A percentile compares a stretch with the other conserved stretches of the same genome.
Conservation (phyloP, 2,113 vertebrate species). For the Pomatostomus ruficeps region DNA sequence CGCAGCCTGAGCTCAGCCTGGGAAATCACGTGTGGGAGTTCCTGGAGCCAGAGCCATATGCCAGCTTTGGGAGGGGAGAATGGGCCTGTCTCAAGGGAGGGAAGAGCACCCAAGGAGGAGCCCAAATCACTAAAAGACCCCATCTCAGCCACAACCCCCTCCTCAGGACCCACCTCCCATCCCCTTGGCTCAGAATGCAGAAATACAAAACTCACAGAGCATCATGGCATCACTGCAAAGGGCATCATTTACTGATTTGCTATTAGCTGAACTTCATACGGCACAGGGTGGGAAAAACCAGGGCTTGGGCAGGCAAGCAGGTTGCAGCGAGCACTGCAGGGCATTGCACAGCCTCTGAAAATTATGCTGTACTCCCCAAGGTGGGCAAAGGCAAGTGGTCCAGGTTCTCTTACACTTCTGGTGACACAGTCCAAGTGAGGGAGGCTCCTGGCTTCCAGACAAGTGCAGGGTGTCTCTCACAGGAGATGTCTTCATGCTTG, state of each 20-base stretch:
- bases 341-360: neutral
- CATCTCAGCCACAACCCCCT: neutral
- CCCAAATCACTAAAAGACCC: neutral
- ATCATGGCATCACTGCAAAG: neutral
- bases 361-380: neutral
- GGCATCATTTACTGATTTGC: neutral
- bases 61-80: neutral
- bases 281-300: neutral
- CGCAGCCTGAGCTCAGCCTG: neutral
- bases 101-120: neutral
- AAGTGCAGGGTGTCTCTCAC: neutral
- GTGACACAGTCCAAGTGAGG: neutral
- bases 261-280: neutral
- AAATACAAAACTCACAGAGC: neutral
- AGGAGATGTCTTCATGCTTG: neutral
- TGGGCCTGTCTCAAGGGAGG: neutral
- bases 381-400: neutral
- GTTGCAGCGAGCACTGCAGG: neutral
- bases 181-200: neutral
- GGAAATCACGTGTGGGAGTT: neutral
- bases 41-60: slow-evolving; percentile 12
- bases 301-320: neutral
- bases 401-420: neutral
- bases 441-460: neutral
- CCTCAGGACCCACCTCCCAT: neutral